Conservation (phyloP, 1,140 invertebrate genomes). For the Goniozus legneri region DNA sequence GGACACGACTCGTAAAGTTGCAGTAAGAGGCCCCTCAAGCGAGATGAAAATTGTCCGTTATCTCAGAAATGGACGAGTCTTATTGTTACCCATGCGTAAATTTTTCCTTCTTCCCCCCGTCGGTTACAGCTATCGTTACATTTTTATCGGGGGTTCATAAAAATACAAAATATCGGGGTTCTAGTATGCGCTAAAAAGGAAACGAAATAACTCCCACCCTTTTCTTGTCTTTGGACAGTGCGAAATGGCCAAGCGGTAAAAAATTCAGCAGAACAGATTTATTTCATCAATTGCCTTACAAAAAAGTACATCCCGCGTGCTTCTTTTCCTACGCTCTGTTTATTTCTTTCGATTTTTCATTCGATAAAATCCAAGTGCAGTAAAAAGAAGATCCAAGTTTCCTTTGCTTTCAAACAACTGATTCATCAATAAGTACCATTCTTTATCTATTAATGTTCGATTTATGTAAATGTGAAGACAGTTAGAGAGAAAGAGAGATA, state of each 20-base stretch:
- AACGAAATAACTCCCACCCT: too few species aligned
- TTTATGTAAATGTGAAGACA: slow-evolving; percentile 15
- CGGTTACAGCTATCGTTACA: too few species aligned
- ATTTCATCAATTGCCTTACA: slow-evolving; percentile 19
- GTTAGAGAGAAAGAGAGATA: background rate
- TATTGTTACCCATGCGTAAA: too few species aligned
- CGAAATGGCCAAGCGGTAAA: slow-evolving; percentile 5
- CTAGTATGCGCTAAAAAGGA: background rate
- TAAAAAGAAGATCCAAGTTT: slow-evolving; percentile 1
- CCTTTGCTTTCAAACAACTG: slow-evolving; percentile 18
- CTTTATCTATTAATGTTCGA: slow-evolving; percentile 9
- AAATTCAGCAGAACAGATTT: slow-evolving; percentile 25
- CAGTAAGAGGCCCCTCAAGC: too few species aligned
- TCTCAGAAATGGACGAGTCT: too few species aligned
- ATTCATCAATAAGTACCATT: slow-evolving; percentile 4
- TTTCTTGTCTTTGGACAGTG: background rate
- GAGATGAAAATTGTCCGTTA: too few species aligned
- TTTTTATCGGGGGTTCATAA: background rate
- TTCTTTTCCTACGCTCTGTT: slow-evolving; percentile 2
- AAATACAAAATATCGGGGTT: background rate
- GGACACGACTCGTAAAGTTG: too few species aligned
- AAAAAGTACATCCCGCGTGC: slow-evolving; percentile 21
- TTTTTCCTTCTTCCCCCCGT: too few species aligned
- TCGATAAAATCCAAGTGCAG: background rate
- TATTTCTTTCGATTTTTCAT: slow-evolving; percentile 4